Evolutionary conservation across 2,888 invertebrate species (phyloP).

Genomic region (Strigamia maritima): DNA sequence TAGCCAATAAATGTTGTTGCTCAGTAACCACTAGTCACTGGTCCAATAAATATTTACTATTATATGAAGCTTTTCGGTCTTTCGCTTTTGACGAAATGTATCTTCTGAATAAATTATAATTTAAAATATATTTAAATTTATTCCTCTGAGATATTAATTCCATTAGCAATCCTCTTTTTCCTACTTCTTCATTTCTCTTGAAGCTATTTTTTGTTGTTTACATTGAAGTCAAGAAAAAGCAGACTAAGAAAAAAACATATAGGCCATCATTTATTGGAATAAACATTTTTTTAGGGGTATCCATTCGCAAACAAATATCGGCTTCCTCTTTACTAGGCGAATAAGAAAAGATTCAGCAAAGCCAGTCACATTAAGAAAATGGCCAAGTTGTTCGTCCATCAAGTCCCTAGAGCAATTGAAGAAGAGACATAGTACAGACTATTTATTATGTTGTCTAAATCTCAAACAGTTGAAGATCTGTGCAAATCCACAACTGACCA

Average conservation of each 20-base stretch:
- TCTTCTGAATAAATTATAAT: no score
- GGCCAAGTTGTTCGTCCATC: conserved; percentile 6
- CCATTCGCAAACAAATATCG: background rate
- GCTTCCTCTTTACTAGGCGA: background rate
- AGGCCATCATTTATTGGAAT: background rate
- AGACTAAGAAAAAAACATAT: background rate
- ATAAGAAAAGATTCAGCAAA: background rate
- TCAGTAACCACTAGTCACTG: no score
- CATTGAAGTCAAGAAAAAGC: background rate
- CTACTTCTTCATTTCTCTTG: background rate
- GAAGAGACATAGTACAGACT: background rate
- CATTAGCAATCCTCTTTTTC: background rate
- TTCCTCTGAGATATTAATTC: no score
- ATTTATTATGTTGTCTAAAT: conserved; percentile 5
- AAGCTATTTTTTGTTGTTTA: background rate
- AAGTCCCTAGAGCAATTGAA: background rate
- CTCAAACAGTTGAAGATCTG: background rate
- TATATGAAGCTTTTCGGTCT: no score
- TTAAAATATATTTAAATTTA: no score
- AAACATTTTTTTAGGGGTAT: background rate
- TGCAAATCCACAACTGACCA: background rate
- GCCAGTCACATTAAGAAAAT: conserved; percentile 10
- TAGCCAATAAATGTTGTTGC: no score
- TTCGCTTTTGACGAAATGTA: no score
- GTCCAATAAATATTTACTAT: no score